Conservation (phyloP, 2,113 vertebrate genomes). For the Sinocyclocheilus rhinocerous region DNA sequence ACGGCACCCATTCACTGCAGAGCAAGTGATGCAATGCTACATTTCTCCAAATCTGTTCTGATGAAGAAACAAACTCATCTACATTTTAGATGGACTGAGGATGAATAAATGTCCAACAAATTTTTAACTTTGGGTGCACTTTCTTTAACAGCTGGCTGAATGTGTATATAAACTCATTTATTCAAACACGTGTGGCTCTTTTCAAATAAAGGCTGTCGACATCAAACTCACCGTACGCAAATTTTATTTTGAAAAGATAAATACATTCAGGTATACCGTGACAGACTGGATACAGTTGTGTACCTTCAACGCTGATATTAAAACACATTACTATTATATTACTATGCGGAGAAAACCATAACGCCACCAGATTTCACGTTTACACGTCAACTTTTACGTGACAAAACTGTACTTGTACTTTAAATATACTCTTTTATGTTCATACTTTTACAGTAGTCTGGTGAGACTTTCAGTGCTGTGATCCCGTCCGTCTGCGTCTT, state of each 20-base stretch:
- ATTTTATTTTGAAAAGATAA: slow-evolving; percentile 74
- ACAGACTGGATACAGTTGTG: slow-evolving; percentile 70
- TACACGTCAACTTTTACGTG: slow-evolving; percentile 71
- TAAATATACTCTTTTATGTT: slow-evolving; percentile 48
- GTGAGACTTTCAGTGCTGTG: slow-evolving; percentile 48
- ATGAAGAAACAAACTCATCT: too few species aligned
- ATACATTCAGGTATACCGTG: slow-evolving; percentile 79
- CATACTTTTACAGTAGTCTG: slow-evolving; percentile 32
- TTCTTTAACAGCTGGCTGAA: not conserved
- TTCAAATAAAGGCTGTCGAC: slow-evolving; percentile 18
- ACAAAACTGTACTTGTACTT: slow-evolving; percentile 39
- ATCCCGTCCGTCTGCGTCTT: slow-evolving; percentile 36
- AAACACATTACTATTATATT: slow-evolving; percentile 62
- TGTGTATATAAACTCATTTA: not conserved
- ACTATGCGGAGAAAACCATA: slow-evolving; percentile 66
- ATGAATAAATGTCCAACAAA: not conserved
- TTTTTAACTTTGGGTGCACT: not conserved
- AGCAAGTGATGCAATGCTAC: too few species aligned
- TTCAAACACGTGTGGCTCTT: not conserved
- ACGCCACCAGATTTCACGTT: slow-evolving; percentile 70
- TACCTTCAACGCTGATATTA: slow-evolving; percentile 67
- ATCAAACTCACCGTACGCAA: not conserved
- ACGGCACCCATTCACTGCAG: too few species aligned
- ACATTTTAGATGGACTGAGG: too few species aligned
- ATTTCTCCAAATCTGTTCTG: too few species aligned